These are phyloP conservation scores for Cettia cetti DNA, from an alignment of 2,113 vertebrate species.

Conservation along the genomic window DNA sequence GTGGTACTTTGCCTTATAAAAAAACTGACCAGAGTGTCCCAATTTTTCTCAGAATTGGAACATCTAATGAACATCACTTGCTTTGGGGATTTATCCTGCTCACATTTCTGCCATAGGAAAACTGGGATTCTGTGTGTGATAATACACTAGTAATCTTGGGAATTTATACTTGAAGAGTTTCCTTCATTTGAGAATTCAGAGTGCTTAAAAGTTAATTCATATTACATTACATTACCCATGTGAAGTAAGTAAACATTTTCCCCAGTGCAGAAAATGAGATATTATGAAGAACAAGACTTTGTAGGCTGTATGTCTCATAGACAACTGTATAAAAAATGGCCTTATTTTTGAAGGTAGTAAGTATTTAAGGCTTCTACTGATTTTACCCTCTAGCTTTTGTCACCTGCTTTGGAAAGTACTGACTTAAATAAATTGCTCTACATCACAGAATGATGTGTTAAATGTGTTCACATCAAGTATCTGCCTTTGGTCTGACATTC, in stretches of 20 bases:
- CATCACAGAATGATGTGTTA: neutral
- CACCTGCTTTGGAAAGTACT: neutral
- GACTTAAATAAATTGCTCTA: neutral
- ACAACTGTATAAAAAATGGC: neutral
- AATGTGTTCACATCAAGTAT: neutral
- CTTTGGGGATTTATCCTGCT: slow-evolving; percentile 29
- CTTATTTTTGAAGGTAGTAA: neutral
- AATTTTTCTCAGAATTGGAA: slow-evolving; percentile 33
- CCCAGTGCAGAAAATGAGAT: neutral
- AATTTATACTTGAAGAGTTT: slow-evolving; percentile 2
- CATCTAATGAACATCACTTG: neutral
- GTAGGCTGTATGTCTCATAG: neutral
- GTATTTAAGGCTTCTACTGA: neutral
- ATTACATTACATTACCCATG: neutral
- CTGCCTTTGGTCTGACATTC: neutral
- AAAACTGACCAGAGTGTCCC: neutral
- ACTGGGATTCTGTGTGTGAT: neutral
- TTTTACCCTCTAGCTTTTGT: neutral
- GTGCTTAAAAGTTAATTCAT: neutral
- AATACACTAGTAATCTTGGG: neutral
- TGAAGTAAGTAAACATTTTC: neutral
- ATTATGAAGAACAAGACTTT: neutral
- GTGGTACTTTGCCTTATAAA: neutral
- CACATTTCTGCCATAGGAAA: neutral
- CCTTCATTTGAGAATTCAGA: slow-evolving; percentile 12